Conservation (phyloP, 2,113 vertebrate genomes). For the Orcinus orca region DNA sequence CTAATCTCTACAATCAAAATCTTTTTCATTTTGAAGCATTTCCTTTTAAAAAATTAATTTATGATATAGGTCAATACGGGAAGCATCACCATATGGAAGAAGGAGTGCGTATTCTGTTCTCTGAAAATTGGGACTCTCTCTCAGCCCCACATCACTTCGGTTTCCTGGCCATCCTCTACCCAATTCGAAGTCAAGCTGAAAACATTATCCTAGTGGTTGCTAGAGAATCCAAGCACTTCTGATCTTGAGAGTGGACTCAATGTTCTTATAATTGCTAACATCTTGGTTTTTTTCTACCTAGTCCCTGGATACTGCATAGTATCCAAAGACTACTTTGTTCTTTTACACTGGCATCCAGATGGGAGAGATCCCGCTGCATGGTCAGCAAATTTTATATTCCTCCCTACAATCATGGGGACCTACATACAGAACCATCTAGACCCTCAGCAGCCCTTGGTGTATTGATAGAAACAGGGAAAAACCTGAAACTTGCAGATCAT, state of each 20-base stretch:
- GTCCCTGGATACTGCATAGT: neutral
- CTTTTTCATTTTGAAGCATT: neutral
- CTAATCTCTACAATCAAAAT: neutral
- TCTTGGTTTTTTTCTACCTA: neutral
- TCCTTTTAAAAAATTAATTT: conserved; percentile 21
- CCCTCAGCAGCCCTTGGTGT: neutral
- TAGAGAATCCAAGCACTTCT: neutral
- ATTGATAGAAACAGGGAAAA: neutral
- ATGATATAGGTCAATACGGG: neutral
- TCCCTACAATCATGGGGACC: neutral
- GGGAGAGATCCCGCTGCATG: neutral
- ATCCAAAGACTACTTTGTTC: neutral
- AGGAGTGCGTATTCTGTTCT: neutral
- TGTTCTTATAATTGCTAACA: neutral
- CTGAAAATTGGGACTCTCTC: neutral
- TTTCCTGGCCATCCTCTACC: neutral
- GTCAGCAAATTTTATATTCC: neutral
- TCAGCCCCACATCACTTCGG: neutral
- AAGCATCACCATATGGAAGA: neutral
- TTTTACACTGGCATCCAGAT: neutral
- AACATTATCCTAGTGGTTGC: neutral
- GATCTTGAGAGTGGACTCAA: neutral
- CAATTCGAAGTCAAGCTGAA: neutral
- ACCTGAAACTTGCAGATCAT: neutral
- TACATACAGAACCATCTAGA: neutral